Conservation (phyloP, 2,888 invertebrate genomes). For the Eucera pruinosa region DNA sequence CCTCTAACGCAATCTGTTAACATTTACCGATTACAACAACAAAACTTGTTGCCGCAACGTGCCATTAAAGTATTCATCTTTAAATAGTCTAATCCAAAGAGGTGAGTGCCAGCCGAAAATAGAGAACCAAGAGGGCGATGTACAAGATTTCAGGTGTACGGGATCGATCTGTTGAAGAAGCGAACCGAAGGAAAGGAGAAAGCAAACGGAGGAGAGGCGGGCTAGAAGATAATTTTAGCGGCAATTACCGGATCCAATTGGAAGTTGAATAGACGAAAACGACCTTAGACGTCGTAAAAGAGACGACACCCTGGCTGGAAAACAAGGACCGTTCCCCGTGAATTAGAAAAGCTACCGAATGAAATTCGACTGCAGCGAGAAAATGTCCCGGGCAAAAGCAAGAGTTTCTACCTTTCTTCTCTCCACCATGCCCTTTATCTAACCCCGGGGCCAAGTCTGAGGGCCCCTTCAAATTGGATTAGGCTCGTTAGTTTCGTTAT, state of each 20-base stretch:
- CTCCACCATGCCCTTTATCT: constrained; percentile 11
- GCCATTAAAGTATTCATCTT: constrained; percentile 2
- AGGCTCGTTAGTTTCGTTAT: constrained; percentile 59
- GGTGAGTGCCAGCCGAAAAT: constrained; percentile 14
- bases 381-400: constrained; percentile 13
- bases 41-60: not conserved
- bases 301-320: constrained; percentile 45
- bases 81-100: constrained; percentile 1
- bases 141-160: constrained; percentile 47
- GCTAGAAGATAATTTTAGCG: constrained; percentile 75
- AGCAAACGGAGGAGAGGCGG: constrained; percentile 62
- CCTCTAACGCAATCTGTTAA: too few species aligned
- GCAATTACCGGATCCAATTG: constrained; percentile 78
- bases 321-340: constrained; percentile 40
- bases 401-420: not conserved
- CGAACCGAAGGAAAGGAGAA: constrained; percentile 15
- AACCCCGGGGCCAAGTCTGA: constrained; percentile 1
- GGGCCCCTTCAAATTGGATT: constrained; percentile 48
- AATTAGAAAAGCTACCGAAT: constrained; percentile 51
- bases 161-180: constrained; percentile 39
- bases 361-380: constrained; percentile 46
- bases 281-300: constrained; percentile 64
- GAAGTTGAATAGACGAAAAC: constrained; percentile 78
- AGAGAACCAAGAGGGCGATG: constrained; percentile 4
- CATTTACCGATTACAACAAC: too few species aligned